Evolutionary conservation across 2,888 invertebrate species (phyloP).

Genomic region (Monoplex corrugatus): DNA sequence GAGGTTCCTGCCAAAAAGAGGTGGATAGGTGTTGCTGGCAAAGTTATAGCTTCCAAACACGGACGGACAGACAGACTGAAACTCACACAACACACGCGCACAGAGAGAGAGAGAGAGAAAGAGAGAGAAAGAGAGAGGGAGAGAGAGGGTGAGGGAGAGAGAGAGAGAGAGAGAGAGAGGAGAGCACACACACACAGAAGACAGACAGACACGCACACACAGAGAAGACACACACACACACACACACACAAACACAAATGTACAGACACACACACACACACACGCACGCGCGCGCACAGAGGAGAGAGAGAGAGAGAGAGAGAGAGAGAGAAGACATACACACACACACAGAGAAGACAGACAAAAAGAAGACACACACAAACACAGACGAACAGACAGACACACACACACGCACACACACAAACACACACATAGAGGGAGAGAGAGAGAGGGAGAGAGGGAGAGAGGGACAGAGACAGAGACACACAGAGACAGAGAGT

Average conservation of each 20-base stretch:
- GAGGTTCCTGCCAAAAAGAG: no score
- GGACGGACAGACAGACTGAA: no score
- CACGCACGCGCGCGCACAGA: background rate
- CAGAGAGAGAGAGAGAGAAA: no score
- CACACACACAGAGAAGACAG: background rate
- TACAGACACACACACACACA: background rate
- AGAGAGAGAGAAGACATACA: no score
- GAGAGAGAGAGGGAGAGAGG: background rate
- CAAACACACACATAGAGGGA: background rate
- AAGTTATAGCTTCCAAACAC: no score
- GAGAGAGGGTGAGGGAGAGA: no score
- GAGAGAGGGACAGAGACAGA: no score
- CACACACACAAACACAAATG: background rate
- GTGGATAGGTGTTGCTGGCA: no score
- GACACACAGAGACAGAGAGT: no score
- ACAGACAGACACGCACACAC: background rate
- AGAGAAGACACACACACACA: background rate
- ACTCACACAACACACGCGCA: no score
- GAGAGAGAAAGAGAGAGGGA: no score
- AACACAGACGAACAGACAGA: background rate
- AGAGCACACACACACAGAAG: background rate
- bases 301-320: background rate
- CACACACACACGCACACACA: background rate
- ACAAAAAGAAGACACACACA: background rate
- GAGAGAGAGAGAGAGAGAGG: no score